A percentile compares a stretch with the other conserved stretches of the same genome.
Conservation (phyloP, 2,888 invertebrate genomes). For the Ophion ellenae region DNA sequence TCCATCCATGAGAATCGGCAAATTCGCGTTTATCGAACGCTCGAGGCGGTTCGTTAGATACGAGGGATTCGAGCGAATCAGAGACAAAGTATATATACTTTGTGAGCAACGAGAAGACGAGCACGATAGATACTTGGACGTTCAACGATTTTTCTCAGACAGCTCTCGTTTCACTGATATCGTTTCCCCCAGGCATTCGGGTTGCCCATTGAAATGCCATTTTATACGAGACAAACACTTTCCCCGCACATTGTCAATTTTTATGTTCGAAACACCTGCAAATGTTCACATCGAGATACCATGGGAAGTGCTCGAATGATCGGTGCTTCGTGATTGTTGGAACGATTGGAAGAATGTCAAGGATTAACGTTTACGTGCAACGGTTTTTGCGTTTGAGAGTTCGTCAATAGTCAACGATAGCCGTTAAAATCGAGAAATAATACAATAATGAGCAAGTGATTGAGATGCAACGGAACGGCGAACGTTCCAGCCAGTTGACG, state of each 20-base stretch:
- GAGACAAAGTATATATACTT: conserved; percentile 28
- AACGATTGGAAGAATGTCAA: too few relatives aligned
- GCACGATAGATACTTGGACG: conserved; percentile 6
- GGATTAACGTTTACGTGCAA: not conserved
- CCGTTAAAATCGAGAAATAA: not conserved
- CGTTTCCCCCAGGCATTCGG: not conserved
- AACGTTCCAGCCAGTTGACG: not conserved
- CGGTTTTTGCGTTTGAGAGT: not conserved
- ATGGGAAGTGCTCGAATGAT: not conserved
- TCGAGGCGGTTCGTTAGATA: conserved; percentile 47
- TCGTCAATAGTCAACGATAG: not conserved
- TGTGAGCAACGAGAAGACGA: conserved; percentile 23
- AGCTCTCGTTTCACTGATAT: conserved; percentile 12
- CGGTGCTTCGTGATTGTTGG: not conserved
- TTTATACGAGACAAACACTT: not conserved
- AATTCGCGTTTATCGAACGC: conserved; percentile 18
- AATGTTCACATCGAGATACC: not conserved
- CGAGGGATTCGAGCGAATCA: conserved; percentile 31
- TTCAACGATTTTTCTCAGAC: conserved; percentile 26
- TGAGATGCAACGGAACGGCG: not conserved
- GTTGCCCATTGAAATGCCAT: not conserved
- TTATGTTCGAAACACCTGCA: not conserved
- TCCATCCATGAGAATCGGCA: conserved; percentile 18
- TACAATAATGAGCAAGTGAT: not conserved
- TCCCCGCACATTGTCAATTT: not conserved